Conservation (phyloP, 2,113 vertebrate species). For the Forbesichthys agassizii region DNA sequence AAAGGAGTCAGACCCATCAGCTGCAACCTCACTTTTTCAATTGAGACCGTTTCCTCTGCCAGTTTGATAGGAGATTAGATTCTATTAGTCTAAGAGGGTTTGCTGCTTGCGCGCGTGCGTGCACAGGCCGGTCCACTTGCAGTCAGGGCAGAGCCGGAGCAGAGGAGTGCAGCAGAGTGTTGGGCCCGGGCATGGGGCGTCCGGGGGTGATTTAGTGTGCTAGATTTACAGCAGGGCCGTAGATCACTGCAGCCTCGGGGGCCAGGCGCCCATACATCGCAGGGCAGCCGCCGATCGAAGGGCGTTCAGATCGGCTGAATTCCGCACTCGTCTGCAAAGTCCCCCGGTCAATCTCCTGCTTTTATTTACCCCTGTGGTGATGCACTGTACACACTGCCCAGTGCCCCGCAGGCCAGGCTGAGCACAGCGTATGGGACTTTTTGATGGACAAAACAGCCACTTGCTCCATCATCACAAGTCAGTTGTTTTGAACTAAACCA, state of each 20-base stretch:
- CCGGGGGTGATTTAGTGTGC: constrained; percentile 64
- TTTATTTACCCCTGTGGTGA: constrained; percentile 45
- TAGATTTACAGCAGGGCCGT: constrained; percentile 62
- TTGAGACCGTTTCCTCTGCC: constrained; percentile 35
- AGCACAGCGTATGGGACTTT: constrained; percentile 13
- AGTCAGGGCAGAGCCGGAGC: constrained; percentile 15
- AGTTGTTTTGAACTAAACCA: constrained; percentile 6
- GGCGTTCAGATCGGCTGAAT: constrained; percentile 45
- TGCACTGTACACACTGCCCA: constrained; percentile 33
- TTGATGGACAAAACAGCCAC: constrained; percentile 11
- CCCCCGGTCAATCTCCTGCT: constrained; percentile 33
- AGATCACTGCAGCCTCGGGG: constrained; percentile 60
- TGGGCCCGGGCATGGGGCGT: constrained; percentile 17
- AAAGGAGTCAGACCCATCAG: constrained; percentile 47
- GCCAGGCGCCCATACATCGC: constrained; percentile 43
- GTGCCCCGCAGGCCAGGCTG: constrained; percentile 1
- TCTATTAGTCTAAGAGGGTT: not conserved
- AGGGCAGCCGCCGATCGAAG: constrained; percentile 63
- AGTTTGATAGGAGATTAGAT: constrained; percentile 43
- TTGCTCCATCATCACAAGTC: constrained; percentile 12
- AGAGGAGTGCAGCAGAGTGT: constrained; percentile 5
- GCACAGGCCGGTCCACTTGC: constrained; percentile 23
- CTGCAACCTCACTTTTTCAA: constrained; percentile 45
- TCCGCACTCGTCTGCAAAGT: constrained; percentile 46
- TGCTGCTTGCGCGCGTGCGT: not conserved